A percentile compares a stretch with the other conserved stretches of the same genome.
phyloP scores from a whole-genome alignment of 2,113 vertebrate genomes.

The Donacobius atricapilla region DNA sequence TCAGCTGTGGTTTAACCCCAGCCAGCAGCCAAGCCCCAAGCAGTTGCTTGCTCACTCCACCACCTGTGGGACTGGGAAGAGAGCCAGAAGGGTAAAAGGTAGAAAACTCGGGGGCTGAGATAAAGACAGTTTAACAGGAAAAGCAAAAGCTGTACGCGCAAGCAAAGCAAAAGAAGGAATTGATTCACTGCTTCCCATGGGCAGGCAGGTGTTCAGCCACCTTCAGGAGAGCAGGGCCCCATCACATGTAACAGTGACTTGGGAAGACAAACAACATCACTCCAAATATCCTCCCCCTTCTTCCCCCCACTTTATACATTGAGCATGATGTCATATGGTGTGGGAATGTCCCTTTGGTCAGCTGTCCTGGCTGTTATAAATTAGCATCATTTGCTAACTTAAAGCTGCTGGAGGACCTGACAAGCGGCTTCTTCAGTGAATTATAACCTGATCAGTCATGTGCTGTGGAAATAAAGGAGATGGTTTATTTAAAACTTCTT shows the following conservation, averaged over 20 bases:
- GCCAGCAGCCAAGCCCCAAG: background rate
- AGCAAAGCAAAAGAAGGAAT: background rate
- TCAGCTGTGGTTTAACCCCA: background rate
- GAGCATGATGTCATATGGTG: accelerated
- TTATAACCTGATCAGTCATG: background rate
- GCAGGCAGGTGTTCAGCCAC: background rate
- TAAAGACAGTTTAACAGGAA: background rate
- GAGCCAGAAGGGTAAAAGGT: background rate
- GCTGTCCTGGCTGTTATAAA: background rate
- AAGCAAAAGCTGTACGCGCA: background rate
- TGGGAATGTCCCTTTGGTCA: background rate
- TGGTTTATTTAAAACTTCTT: background rate
- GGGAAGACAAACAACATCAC: accelerated
- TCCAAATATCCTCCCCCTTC: background rate
- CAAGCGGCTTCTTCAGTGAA: background rate
- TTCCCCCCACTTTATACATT: background rate
- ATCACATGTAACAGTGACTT: accelerated
- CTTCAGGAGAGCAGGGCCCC: background rate
- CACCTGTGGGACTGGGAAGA: background rate
- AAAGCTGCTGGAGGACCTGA: background rate
- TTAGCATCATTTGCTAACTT: background rate
- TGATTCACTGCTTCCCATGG: background rate
- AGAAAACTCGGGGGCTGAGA: accelerated
- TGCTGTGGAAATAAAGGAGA: background rate
- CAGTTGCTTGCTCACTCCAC: background rate